Conservation (phyloP, 1,140 invertebrate species). For the Lordiphosa mommai region DNA sequence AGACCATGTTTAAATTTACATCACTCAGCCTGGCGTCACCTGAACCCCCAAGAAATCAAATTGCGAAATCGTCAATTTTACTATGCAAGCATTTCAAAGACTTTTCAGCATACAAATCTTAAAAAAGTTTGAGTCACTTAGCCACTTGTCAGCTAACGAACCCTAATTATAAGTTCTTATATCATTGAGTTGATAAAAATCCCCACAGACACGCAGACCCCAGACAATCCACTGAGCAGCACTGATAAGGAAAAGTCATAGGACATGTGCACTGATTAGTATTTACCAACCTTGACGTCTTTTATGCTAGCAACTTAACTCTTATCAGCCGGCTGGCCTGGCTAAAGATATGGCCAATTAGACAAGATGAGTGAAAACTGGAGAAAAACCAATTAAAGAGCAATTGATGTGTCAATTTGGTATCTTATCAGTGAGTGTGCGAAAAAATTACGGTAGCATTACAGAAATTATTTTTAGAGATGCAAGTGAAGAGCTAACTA, state of each 20-base stretch:
- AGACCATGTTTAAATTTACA: too few species aligned
- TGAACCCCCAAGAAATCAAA: too few species aligned
- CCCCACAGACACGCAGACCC: slow-evolving; percentile 28
- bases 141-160: not conserved
- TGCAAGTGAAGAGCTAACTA: slow-evolving; percentile 7
- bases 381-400: slow-evolving; percentile 28
- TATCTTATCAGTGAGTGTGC: slow-evolving; percentile 22
- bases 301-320: not conserved
- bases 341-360: not conserved
- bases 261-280: slow-evolving; percentile 38
- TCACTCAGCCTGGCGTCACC: too few species aligned
- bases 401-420: slow-evolving; percentile 18
- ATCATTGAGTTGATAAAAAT: slow-evolving; percentile 36
- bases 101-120: too few species aligned
- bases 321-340: not conserved
- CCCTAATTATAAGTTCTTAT: slow-evolving; percentile 37
- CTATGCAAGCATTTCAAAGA: too few species aligned
- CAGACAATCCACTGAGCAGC: not conserved
- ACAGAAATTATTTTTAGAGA: not conserved
- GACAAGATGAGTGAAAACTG: slow-evolving; percentile 17
- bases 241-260: slow-evolving; percentile 19
- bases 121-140: not conserved
- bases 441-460: slow-evolving; percentile 18
- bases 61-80: too few species aligned
- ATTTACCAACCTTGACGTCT: not conserved